Percentiles rank a stretch among this genome's conserved stretches.
Evolutionary conservation across 2,113 vertebrate genomes (phyloP).

Genomic region (Rutilus rutilus): DNA sequence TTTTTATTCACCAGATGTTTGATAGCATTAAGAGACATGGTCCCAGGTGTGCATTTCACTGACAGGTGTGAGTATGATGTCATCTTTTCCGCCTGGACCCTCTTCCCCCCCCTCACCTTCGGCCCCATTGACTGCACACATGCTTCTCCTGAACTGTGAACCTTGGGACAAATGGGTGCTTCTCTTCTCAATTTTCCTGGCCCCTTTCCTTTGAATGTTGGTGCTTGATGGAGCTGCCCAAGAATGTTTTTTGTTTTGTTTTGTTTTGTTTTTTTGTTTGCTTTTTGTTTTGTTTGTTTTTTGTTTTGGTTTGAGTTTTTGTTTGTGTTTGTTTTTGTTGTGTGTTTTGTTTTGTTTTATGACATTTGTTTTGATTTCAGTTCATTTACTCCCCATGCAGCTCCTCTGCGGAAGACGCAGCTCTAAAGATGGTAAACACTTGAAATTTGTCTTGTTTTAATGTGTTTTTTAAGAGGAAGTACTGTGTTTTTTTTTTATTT

Average conservation of each 20-base stretch:
- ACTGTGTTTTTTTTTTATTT: constrained; percentile 42
- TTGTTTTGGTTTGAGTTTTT: not conserved
- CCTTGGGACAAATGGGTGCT: constrained; percentile 65
- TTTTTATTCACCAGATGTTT: constrained; percentile 65
- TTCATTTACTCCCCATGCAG: constrained; percentile 31
- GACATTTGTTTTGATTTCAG: constrained; percentile 8
- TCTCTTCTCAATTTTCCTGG: constrained; percentile 66
- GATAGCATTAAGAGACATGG: constrained; percentile 89
- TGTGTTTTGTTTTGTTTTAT: not conserved
- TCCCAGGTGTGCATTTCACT: constrained; percentile 66
- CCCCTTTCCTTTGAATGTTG: constrained; percentile 62
- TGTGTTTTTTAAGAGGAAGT: constrained; percentile 55
- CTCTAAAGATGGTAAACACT: constrained; percentile 79
- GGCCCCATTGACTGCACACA: constrained; percentile 64
- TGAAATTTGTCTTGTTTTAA: constrained; percentile 85
- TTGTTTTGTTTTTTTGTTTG: not conserved
- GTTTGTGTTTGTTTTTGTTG: not conserved
- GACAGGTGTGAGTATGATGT: constrained; percentile 8
- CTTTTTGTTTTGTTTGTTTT: constrained; percentile 29
- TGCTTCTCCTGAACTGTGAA: constrained; percentile 68
- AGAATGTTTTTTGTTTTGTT: not conserved
- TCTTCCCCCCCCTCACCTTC: constrained; percentile 40
- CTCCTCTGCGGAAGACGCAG: constrained; percentile 47
- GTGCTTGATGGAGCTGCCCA: constrained; percentile 53
- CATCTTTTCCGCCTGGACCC: constrained; percentile 58